Conservation (phyloP, 2,888 invertebrate species). For the Melanostoma scalare region DNA sequence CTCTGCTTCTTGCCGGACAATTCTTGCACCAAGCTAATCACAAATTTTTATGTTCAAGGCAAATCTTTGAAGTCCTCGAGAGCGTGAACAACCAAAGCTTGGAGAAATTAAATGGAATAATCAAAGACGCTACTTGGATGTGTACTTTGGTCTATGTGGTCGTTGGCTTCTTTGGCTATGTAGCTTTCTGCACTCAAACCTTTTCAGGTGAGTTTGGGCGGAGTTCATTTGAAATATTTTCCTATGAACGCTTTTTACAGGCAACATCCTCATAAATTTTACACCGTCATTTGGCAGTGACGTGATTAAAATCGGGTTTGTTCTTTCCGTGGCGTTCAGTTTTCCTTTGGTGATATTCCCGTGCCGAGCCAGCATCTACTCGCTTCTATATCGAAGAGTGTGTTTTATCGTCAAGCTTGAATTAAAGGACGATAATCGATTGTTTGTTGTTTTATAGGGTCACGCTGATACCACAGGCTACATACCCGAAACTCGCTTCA, state of each 20-base stretch:
- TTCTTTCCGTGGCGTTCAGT: conserved; percentile 96
- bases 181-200: conserved; percentile 89
- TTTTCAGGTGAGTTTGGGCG: conserved; percentile 84
- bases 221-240: neutral
- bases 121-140: conserved; percentile 94
- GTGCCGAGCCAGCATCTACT: conserved; percentile 95
- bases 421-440: conserved; percentile 16
- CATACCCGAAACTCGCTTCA: conserved; percentile 93
- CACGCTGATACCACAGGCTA: conserved; percentile 87
- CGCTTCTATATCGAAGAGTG: conserved; percentile 93
- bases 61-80: conserved; percentile 96
- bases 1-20: neutral
- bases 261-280: conserved; percentile 95
- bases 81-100: conserved; percentile 93
- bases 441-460: conserved; percentile 82
- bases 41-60: conserved; percentile 83
- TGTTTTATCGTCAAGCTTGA: conserved; percentile 76
- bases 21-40: neutral
- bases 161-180: conserved; percentile 95
- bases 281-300: conserved; percentile 91
- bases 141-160: conserved; percentile 95
- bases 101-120: conserved; percentile 93
- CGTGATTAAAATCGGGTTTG: conserved; percentile 96
- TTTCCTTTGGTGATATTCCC: conserved; percentile 99
- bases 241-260: conserved; percentile 79